Conservation (phyloP, 2,113 vertebrate genomes). For the Catharus minimus region DNA sequence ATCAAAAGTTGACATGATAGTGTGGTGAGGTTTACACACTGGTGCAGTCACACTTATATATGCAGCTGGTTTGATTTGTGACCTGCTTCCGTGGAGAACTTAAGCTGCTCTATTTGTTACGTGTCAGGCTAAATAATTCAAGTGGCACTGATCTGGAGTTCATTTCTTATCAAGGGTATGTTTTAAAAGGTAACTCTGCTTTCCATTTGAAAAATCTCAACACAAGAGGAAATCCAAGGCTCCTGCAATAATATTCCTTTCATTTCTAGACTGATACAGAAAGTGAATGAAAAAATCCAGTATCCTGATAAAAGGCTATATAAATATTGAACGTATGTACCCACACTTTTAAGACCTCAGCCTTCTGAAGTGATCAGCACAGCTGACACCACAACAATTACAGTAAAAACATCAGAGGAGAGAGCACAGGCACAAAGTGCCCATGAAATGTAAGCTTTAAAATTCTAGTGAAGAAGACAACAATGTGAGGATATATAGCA, state of each 20-base stretch:
- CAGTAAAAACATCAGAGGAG: constrained; percentile 26
- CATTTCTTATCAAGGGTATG: constrained; percentile 1
- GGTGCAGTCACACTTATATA: constrained; percentile 33
- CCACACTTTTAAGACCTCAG: constrained; percentile 29
- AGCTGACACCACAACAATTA: constrained; percentile 29
- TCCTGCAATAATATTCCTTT: background rate
- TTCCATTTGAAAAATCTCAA: constrained; percentile 32
- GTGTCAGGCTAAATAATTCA: constrained; percentile 38
- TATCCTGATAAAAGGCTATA: constrained; percentile 20
- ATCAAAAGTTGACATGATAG: constrained; percentile 11
- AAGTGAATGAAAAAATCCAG: background rate
- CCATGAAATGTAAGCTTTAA: constrained; percentile 33
- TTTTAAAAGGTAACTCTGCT: constrained; percentile 12
- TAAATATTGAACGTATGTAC: constrained; percentile 45
- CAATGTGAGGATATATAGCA: background rate
- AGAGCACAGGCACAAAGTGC: background rate
- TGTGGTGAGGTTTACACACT: background rate
- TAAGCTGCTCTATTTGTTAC: constrained; percentile 31
- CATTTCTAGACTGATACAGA: constrained; percentile 19
- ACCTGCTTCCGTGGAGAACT: constrained; percentile 14
- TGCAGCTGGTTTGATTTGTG: constrained; percentile 35
- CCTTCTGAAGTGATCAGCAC: background rate
- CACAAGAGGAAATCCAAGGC: background rate
- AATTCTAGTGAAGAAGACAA: constrained; percentile 19
- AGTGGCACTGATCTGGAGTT: constrained; percentile 21